These are phyloP conservation scores for Isoperla grammatica DNA, from an alignment of 2,888 invertebrate species.

Conservation along the genomic window DNA sequence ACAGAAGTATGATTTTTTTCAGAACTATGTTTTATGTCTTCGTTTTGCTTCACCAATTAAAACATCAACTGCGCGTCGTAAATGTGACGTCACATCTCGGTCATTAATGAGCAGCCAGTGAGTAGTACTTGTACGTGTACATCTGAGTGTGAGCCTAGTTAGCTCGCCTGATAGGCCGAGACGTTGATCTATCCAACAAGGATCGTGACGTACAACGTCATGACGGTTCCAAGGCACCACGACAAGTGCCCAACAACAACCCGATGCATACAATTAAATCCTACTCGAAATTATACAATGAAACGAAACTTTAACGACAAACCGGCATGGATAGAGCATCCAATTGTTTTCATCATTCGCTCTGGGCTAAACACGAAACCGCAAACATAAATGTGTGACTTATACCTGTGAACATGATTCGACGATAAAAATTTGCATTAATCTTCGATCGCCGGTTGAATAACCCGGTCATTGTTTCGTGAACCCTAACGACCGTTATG, in stretches of 20 bases:
- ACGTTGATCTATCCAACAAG: too few species aligned
- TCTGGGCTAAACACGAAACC: constrained; percentile 10
- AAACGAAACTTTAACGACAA: neutral
- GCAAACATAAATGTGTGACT: neutral
- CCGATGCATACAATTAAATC: constrained; percentile 8
- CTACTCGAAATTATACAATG: constrained; percentile 12
- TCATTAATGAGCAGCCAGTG: too few species aligned
- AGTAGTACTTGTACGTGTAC: too few species aligned
- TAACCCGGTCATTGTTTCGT: constrained; percentile 3
- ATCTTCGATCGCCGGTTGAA: constrained; percentile 4
- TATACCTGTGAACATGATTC: constrained; percentile 8
- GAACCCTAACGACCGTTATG: constrained; percentile 6
- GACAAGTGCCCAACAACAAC: neutral
- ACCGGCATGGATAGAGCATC: neutral
- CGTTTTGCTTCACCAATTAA: too few species aligned
- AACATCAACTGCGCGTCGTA: too few species aligned
- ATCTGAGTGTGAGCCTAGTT: too few species aligned
- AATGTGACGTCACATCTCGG: too few species aligned
- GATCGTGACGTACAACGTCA: neutral
- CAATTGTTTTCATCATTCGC: neutral
- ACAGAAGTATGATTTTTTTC: too few species aligned
- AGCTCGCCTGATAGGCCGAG: too few species aligned
- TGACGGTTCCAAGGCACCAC: constrained; percentile 5
- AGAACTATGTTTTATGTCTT: too few species aligned
- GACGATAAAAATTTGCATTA: constrained; percentile 2